Conservation (phyloP, 2,888 invertebrate genomes). For the Lottia gigantea region DNA sequence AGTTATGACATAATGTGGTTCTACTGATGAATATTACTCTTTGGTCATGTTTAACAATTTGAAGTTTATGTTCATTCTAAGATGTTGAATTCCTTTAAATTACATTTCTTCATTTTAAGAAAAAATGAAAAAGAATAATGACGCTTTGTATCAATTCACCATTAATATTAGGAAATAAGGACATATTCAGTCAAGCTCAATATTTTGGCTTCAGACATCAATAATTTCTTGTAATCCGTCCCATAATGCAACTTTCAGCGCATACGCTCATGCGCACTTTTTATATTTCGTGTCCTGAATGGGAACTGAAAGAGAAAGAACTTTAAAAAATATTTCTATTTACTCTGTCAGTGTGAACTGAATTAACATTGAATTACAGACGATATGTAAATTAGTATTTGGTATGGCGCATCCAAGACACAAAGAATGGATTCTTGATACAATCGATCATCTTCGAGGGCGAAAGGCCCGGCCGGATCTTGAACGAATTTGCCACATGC, state of each 20-base stretch:
- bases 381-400: conserved; percentile 17
- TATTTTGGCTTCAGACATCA: too few species aligned
- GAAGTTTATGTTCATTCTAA: too few species aligned
- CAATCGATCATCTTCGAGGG: conserved; percentile 84
- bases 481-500: conserved; percentile 84
- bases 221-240: conserved; percentile 17
- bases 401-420: conserved; percentile 47
- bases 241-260: conserved; percentile 47
- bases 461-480: conserved; percentile 87
- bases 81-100: too few species aligned
- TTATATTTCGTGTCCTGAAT: conserved; percentile 33
- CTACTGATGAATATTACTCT: too few species aligned
- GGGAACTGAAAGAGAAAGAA: conserved; percentile 7
- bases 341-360: background rate
- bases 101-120: too few species aligned
- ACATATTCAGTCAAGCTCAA: too few species aligned
- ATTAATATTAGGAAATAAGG: too few species aligned
- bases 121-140: too few species aligned
- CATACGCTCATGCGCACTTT: conserved; percentile 44
- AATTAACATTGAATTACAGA: background rate
- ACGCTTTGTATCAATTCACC: too few species aligned
- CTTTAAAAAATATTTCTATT: conserved; percentile 1
- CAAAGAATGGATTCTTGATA: conserved; percentile 82
- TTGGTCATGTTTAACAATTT: too few species aligned
- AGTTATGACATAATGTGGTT: too few species aligned